Evolutionary conservation across 1,140 invertebrate species (phyloP), one percentile per base, ranked within the genome.

Genomic region (Phenacoccus solenopsis): DNA sequence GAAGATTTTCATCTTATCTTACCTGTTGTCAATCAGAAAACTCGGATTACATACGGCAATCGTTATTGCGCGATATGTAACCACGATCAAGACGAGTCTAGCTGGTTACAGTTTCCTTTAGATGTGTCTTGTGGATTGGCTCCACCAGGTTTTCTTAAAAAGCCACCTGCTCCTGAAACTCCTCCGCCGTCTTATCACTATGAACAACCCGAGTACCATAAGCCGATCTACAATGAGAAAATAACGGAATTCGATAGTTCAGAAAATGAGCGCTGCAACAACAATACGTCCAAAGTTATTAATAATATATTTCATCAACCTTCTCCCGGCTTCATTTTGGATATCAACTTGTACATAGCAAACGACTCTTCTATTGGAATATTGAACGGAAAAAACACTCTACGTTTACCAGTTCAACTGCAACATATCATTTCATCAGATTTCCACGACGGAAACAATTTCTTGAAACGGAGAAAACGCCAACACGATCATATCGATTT

Each of bases 11-110:
- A 83, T 38, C 71, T 76, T 0, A 73, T 73, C 9, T 75, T 81
- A 28, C 83, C 82, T 0, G 79, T 82, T 7, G 82, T 82, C 0
- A 79, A 78, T 61, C 73, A 75, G 20, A 68, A 69, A 13, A 76
- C 81, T 0, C 79, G 81, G 1, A 71, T 80, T 24, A 84, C 83
- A 0, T 86, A 83, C 75, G 78, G 78, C 61, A 86, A 85, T 73
- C 76, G 79, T 24, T 81, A 79, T 75, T 86, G 85, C 72, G 83
- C 84, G 0, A 69, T 80, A 5, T 86, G 85, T 73, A 81, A 85
- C 75, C 75, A 77, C 1, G 80, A 81, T 67, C 30, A 35, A 20
- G 49, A 28, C 9, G 35, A 3, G 16, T 3, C 13, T 9, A 49
- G 20, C 20, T 49, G 38, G 38, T 3, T 49, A 3, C 38, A 49